Conservation (phyloP, 2,888 invertebrate species). For the Luperina testacea region DNA sequence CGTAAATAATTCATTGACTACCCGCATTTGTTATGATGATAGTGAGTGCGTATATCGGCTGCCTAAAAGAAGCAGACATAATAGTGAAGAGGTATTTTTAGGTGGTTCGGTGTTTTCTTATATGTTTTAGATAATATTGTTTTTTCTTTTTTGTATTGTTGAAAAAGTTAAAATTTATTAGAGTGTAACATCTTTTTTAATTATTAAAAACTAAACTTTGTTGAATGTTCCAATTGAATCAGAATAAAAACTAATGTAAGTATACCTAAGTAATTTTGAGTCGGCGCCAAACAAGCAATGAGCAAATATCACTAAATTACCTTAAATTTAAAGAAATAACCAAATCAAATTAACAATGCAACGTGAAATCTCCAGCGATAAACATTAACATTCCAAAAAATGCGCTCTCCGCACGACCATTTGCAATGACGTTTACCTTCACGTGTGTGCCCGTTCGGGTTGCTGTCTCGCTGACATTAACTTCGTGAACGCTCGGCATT, state of each 20-base stretch:
- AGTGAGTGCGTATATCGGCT: constrained; percentile 50
- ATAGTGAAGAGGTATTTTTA: constrained; percentile 23
- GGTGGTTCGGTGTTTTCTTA: constrained; percentile 2
- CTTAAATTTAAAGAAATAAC: too few relatives aligned
- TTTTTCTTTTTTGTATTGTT: constrained; percentile 1
- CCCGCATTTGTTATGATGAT: constrained; percentile 74
- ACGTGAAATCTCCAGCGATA: too few relatives aligned
- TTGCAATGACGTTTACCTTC: too few relatives aligned
- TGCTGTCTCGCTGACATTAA: too few relatives aligned
- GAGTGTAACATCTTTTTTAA: background rate
- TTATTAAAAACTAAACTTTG: background rate
- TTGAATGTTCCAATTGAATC: background rate
- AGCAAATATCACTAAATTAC: too few relatives aligned
- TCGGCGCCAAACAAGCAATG: too few relatives aligned
- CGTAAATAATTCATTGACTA: constrained; percentile 77
- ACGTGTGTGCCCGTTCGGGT: too few relatives aligned
- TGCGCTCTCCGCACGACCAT: too few relatives aligned
- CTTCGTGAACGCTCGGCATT: too few relatives aligned
- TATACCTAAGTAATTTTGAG: too few relatives aligned
- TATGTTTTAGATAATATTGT: background rate
- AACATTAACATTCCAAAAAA: too few relatives aligned
- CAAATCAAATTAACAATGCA: too few relatives aligned
- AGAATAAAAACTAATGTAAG: background rate
- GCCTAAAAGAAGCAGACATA: constrained; percentile 20
- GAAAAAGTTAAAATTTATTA: background rate